Conservation (phyloP, 64 coral and sea anemone genomes). For the Porites lutea region DNA sequence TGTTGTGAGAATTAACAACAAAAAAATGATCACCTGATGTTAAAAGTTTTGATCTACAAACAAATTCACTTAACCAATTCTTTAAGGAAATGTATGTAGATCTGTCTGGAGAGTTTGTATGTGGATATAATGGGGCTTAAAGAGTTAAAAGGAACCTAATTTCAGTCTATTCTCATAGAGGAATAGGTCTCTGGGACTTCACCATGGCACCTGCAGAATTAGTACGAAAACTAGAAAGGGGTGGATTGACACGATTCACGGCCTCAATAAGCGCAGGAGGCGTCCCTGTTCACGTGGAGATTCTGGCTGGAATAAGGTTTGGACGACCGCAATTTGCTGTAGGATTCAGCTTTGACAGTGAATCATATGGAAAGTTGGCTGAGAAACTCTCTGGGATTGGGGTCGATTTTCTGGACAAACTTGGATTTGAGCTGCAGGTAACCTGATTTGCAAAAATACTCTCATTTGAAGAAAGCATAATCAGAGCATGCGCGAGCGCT, state of each 20-base stretch:
- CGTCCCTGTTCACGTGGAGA: conserved; percentile 92
- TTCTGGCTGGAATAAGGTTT: conserved; percentile 52
- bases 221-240: conserved; percentile 61
- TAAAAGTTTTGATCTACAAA: too few species aligned
- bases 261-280: conserved; percentile 76
- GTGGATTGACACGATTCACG: conserved; percentile 74
- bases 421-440: conserved; percentile 94
- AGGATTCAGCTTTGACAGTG: conserved; percentile 91
- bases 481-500: too few species aligned
- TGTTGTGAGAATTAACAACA: too few species aligned
- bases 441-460: too few species aligned
- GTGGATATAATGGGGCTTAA: too few species aligned
- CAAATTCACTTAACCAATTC: too few species aligned
- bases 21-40: too few species aligned
- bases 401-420: conserved; percentile 83
- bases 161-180: neutral
- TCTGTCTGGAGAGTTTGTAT: too few species aligned
- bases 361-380: conserved; percentile 87
- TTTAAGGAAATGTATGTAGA: too few species aligned
- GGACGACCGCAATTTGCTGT: conserved; percentile 67
- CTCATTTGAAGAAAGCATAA: neutral
- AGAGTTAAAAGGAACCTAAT: neutral
- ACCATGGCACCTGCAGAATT: conserved; percentile 69
- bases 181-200: conserved; percentile 80
- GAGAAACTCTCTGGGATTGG: conserved; percentile 83